Evolutionary conservation across 2,888 invertebrate genomes (phyloP).

Genomic region (Nephrotoma flavescens): DNA sequence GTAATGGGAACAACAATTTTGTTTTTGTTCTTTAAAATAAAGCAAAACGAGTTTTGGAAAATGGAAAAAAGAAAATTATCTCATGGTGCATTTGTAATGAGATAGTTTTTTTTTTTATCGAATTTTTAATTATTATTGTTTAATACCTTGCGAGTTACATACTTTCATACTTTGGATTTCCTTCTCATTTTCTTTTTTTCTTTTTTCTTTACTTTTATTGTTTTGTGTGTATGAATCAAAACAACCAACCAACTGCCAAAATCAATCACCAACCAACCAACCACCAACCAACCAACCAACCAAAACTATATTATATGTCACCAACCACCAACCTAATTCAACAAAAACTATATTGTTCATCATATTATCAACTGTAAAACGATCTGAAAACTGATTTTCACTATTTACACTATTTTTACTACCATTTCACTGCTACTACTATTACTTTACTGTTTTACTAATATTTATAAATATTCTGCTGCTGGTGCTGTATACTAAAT

Average conservation of each 20-base stretch:
- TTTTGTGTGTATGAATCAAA: not conserved
- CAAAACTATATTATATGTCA: not conserved
- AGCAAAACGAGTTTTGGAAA: not conserved
- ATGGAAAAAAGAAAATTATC: not conserved
- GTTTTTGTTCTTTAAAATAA: not conserved
- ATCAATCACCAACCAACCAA: not conserved
- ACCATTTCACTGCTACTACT: not conserved
- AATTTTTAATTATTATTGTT: not conserved
- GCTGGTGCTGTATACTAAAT: not conserved
- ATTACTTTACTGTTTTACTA: not conserved
- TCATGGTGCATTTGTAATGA: not conserved
- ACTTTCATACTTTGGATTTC: not conserved
- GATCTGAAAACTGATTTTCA: not conserved
- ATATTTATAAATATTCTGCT: not conserved
- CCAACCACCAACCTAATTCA: not conserved
- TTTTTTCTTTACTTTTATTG: not conserved
- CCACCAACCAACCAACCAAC: not conserved
- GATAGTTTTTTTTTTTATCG: not conserved
- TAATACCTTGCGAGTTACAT: not conserved
- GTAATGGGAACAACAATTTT: not conserved
- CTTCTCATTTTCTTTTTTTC: not conserved
- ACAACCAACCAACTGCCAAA: not conserved
- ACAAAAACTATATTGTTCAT: not conserved
- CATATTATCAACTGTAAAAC: not conserved
- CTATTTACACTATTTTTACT: not conserved